Conservation (phyloP, 2,797 vertebrate species). For the Manis crassicaudata region DNA sequence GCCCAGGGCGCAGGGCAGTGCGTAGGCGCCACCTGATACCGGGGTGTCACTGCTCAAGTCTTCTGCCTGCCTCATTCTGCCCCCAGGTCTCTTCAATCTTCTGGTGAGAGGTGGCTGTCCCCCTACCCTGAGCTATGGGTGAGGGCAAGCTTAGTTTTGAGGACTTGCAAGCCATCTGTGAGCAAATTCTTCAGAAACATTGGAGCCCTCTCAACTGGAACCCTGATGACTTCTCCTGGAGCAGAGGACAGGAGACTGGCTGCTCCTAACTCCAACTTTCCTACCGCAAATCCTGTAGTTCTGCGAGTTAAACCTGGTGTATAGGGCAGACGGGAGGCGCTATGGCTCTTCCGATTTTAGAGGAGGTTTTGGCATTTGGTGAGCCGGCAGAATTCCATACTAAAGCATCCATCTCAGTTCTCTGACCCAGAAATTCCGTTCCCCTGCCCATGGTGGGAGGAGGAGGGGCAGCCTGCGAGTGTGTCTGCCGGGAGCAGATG, state of each 20-base stretch:
- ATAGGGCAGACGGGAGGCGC: background rate
- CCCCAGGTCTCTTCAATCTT: no score
- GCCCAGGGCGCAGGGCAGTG: background rate
- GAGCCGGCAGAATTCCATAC: background rate
- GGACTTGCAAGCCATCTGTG: background rate
- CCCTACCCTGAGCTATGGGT: background rate
- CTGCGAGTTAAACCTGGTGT: background rate
- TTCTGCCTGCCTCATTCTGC: background rate
- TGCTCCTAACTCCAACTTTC: background rate
- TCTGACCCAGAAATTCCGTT: background rate
- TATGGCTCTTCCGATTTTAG: background rate
- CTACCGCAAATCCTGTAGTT: background rate
- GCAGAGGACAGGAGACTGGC: background rate
- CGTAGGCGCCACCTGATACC: background rate
- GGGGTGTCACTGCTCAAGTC: background rate
- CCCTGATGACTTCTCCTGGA: background rate
- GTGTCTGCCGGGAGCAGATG: rapidly evolving
- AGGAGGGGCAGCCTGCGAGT: background rate
- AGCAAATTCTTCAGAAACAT: background rate
- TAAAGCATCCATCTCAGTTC: background rate
- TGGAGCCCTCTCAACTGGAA: background rate
- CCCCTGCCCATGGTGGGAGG: background rate
- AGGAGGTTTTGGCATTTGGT: background rate
- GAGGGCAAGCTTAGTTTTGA: background rate
- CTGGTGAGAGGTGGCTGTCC: background rate